phyloP scores from a whole-genome alignment of 1,140 invertebrate genomes.

The Drosophila sp. region DNA sequence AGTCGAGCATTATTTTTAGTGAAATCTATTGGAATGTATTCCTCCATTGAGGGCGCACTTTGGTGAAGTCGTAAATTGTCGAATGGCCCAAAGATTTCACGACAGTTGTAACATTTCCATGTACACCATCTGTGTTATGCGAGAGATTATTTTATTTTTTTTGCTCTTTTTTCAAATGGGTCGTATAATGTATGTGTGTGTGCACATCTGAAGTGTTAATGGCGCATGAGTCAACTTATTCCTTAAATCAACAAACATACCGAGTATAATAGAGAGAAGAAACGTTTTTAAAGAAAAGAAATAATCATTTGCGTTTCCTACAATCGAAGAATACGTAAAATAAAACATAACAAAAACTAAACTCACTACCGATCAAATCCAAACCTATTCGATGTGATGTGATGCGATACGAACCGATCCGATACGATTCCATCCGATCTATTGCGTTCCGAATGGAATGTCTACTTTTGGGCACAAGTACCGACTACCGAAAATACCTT shows the following conservation, averaged over 20 bases:
- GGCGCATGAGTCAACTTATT: slow-evolving; percentile 78
- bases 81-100: slow-evolving; percentile 28
- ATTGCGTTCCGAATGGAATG: slow-evolving; percentile 47
- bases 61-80: slow-evolving; percentile 20
- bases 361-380: slow-evolving; percentile 7
- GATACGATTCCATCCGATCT: slow-evolving; percentile 12
- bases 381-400: slow-evolving; percentile 57
- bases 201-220: slow-evolving; percentile 73
- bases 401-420: slow-evolving; percentile 16
- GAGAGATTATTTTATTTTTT: slow-evolving; percentile 6
- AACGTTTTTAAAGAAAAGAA: slow-evolving; percentile 35
- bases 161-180: slow-evolving; percentile 21
- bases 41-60: slow-evolving; percentile 2
- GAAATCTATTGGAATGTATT: neutral
- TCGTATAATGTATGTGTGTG: slow-evolving; percentile 40
- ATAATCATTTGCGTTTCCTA: slow-evolving; percentile 70
- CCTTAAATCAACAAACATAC: slow-evolving; percentile 75
- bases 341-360: slow-evolving; percentile 5
- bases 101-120: slow-evolving; percentile 54
- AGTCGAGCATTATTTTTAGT: neutral
- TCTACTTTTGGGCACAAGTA: slow-evolving; percentile 76
- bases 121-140: slow-evolving; percentile 43
- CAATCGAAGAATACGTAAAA: slow-evolving; percentile 18
- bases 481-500: slow-evolving; percentile 78
- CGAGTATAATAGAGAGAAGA: slow-evolving; percentile 17